These are phyloP conservation scores for Odontomyia ornata DNA, from an alignment of 2,888 invertebrate species.

Conservation along the genomic window DNA sequence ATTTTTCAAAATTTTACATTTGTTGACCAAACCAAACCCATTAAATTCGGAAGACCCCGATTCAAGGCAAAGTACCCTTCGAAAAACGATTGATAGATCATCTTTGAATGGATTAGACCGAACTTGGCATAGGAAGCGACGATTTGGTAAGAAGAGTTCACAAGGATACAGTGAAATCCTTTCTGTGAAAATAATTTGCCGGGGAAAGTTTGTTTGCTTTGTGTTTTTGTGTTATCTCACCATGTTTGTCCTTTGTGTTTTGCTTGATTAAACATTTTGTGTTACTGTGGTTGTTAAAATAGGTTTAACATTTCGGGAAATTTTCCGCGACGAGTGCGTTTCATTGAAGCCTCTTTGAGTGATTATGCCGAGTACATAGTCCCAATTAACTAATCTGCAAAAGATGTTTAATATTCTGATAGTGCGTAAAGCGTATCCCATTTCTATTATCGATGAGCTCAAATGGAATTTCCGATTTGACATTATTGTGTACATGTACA, in stretches of 20 bases:
- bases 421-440: no score
- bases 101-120: constrained; percentile 55
- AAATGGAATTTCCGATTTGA: no score
- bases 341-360: no score
- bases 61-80: constrained; percentile 60
- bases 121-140: constrained; percentile 59
- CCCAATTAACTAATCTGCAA: no score
- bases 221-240: constrained; percentile 12
- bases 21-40: not conserved
- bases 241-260: constrained; percentile 9
- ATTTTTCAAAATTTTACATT: constrained; percentile 32
- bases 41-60: constrained; percentile 54
- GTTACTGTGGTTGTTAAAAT: no score
- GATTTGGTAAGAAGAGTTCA: constrained; percentile 62
- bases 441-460: no score
- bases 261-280: not conserved
- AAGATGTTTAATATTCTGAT: no score
- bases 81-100: constrained; percentile 64
- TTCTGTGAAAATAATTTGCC: constrained; percentile 6
- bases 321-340: no score
- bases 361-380: no score
- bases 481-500: no score
- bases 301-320: no score
- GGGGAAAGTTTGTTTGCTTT: constrained; percentile 13
- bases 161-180: not conserved